A percentile compares a stretch with the other conserved stretches of the same genome.
These are phyloP conservation scores for Thera britannica DNA, from an alignment of 2,888 invertebrate species.

Conservation along the genomic window DNA sequence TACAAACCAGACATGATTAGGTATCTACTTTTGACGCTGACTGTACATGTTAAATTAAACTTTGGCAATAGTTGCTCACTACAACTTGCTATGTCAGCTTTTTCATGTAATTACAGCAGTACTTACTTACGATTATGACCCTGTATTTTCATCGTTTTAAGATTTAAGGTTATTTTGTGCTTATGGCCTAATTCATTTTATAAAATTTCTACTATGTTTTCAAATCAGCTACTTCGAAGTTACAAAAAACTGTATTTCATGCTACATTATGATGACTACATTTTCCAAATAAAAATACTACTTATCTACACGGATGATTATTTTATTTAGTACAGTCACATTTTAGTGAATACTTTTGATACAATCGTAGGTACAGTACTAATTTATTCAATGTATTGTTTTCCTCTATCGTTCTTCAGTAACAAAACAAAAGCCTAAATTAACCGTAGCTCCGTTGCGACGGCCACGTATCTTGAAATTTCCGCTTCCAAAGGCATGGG, in stretches of 20 bases:
- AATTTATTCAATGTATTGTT: conserved; percentile 2
- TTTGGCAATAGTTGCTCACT: conserved; percentile 65
- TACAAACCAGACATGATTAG: conserved; percentile 48
- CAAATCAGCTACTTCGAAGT: neutral
- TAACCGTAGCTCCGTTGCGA: conserved; percentile 41
- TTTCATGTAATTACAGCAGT: conserved; percentile 38
- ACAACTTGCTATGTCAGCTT: conserved; percentile 53
- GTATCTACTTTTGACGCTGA: neutral
- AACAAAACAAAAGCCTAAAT: conserved; percentile 48
- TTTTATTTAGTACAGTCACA: conserved; percentile 26
- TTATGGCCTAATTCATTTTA: neutral
- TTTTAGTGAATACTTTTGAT: conserved; percentile 21
- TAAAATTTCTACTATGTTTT: neutral
- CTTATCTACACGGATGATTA: conserved; percentile 33
- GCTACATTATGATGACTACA: conserved; percentile 4
- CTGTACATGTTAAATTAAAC: conserved; percentile 64
- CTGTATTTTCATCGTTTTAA: neutral
- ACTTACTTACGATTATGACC: neutral
- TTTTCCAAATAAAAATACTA: conserved; percentile 35
- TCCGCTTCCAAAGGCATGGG: conserved; percentile 65
- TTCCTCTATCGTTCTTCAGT: conserved; percentile 29
- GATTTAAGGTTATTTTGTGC: neutral
- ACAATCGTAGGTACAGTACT: conserved; percentile 19
- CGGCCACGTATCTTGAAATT: conserved; percentile 61
- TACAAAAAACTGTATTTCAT: neutral